These are phyloP conservation scores for Ophion costatus DNA, from an alignment of 2,888 invertebrate species.

Conservation along the genomic window DNA sequence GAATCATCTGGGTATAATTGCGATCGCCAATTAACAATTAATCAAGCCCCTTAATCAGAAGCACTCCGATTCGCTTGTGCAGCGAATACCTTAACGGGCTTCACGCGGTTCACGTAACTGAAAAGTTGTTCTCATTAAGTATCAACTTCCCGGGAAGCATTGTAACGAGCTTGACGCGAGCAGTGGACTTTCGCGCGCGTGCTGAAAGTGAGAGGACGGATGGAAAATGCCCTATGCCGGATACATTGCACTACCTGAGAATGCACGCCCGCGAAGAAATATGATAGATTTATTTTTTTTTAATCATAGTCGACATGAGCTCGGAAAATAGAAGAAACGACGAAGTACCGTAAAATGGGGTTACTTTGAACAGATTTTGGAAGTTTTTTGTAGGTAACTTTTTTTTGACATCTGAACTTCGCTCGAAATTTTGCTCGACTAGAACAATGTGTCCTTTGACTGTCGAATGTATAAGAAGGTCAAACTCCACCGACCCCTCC, in stretches of 20 bases:
- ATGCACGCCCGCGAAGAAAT: constrained; percentile 33
- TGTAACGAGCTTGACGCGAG: constrained; percentile 44
- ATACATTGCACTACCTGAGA: constrained; percentile 40
- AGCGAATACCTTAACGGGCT: background rate
- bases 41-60: constrained; percentile 13
- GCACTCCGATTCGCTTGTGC: background rate
- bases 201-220: constrained; percentile 65
- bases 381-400: background rate
- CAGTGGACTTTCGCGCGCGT: constrained; percentile 60
- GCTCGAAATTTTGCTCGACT: too few relatives aligned
- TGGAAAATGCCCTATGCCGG: constrained; percentile 54
- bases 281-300: constrained; percentile 18
- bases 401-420: too few relatives aligned
- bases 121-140: constrained; percentile 55
- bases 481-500: too few relatives aligned
- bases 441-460: too few relatives aligned
- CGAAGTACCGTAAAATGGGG: too few relatives aligned
- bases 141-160: constrained; percentile 60
- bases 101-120: constrained; percentile 33
- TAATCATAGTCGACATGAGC: background rate
- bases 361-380: too few relatives aligned
- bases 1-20: background rate
- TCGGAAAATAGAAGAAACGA: constrained; percentile 1
- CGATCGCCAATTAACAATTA: background rate
- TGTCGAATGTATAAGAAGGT: too few relatives aligned